Evolutionary conservation across 1,140 invertebrate genomes (phyloP).

Genomic region (Scaptomyza montana): DNA sequence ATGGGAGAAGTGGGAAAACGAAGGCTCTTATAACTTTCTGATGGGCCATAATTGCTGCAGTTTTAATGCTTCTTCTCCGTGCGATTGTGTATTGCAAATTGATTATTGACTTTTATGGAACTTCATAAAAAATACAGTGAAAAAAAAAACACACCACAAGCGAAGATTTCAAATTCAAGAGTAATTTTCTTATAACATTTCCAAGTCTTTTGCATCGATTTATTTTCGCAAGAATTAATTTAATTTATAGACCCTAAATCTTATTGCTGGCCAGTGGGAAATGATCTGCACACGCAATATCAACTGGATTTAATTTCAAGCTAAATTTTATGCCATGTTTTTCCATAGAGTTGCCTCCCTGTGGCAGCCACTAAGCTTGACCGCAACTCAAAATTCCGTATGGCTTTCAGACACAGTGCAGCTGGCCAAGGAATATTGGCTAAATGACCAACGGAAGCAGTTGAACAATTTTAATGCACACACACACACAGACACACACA

Average conservation of each 20-base stretch:
- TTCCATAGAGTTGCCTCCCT: neutral
- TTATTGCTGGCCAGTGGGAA: too few species aligned
- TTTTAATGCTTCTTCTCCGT: slow-evolving; percentile 22
- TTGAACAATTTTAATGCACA: slow-evolving; percentile 17
- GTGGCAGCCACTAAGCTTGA: slow-evolving; percentile 24
- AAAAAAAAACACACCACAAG: too few species aligned
- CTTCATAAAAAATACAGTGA: neutral
- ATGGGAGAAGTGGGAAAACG: too few species aligned
- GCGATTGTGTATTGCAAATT: slow-evolving; percentile 34
- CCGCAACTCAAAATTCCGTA: neutral
- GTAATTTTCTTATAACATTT: too few species aligned
- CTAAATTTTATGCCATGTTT: slow-evolving; percentile 9
- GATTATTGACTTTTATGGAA: slow-evolving; percentile 18
- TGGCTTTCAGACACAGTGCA: slow-evolving; percentile 12
- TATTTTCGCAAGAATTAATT: too few species aligned
- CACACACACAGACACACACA: neutral
- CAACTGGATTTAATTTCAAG: neutral
- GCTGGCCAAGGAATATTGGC: slow-evolving; percentile 13
- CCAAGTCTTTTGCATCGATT: too few species aligned
- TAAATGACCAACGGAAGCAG: slow-evolving; percentile 6
- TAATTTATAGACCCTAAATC: too few species aligned
- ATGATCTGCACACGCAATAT: too few species aligned
- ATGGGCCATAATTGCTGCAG: slow-evolving; percentile 44
- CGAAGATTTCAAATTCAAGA: too few species aligned
- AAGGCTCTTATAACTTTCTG: slow-evolving; percentile 21